A percentile compares a stretch with the other conserved stretches of the same genome.
Evolutionary conservation across 2,888 invertebrate species (phyloP).

Genomic region (Invenusta paracnida): DNA sequence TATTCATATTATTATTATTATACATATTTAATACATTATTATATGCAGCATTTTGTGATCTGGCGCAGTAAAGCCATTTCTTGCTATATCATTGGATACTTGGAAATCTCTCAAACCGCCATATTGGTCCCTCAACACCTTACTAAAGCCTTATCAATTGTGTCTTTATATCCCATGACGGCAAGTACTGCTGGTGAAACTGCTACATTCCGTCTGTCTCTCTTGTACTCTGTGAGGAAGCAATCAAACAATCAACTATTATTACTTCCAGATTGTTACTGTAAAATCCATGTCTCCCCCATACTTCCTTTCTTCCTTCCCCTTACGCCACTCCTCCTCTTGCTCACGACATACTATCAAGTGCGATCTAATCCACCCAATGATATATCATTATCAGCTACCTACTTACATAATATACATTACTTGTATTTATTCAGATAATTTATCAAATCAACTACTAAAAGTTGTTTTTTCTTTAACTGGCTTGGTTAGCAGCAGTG

Average conservation of each 20-base stretch:
- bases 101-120: constrained; percentile 1
- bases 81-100: constrained; percentile 21
- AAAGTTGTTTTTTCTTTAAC: constrained; percentile 7
- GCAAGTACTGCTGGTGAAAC: constrained; percentile 18
- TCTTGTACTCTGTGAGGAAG: not conserved
- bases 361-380: constrained; percentile 29
- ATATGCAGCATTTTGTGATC: constrained; percentile 29
- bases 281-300: not conserved
- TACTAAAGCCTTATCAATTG: not conserved
- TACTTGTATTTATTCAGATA: constrained; percentile 26
- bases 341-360: not conserved
- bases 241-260: constrained; percentile 9
- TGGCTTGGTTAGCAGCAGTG: not conserved
- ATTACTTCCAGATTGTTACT: not conserved
- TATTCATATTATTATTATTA: not conserved
- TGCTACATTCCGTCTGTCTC: constrained; percentile 6
- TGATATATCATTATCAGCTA: constrained; percentile 1
- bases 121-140: not conserved
- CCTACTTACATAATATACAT: too few relatives aligned
- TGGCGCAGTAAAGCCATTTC: constrained; percentile 15
- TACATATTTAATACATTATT: not conserved
- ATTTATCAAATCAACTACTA: not conserved
- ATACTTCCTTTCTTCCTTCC: not conserved
- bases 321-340: not conserved
- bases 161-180: not conserved